Evolutionary conservation across 2,113 vertebrate species (phyloP).

Genomic region (Willisornis vidua): DNA sequence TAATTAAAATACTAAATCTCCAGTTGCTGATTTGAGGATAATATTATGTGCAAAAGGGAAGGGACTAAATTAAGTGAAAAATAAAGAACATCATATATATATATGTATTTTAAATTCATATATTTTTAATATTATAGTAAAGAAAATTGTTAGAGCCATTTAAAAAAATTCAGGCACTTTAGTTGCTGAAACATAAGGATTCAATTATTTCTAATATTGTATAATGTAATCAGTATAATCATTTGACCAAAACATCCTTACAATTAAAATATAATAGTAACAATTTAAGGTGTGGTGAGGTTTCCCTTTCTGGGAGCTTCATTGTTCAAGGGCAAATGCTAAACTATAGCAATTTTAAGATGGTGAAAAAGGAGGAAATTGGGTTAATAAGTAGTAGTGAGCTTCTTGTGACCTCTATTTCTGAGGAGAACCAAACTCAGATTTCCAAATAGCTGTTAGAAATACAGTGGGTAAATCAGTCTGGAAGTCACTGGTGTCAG

Average conservation of each 20-base stretch:
- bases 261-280: neutral
- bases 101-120: rapidly evolving
- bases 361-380: neutral
- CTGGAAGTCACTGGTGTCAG: neutral
- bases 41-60: neutral
- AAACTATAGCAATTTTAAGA: neutral
- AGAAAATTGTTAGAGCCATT: neutral
- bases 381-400: neutral
- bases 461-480: neutral
- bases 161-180: neutral
- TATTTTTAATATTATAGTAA: neutral
- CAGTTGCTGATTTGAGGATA: neutral
- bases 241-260: neutral
- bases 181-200: neutral
- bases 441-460: neutral
- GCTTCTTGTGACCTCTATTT: neutral
- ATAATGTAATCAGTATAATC: neutral
- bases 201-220: neutral
- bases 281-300: neutral
- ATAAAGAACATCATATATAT: neutral
- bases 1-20: neutral
- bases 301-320: neutral
- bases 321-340: neutral
- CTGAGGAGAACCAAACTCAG: neutral
- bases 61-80: neutral